These are phyloP conservation scores for Auanema freiburgensis DNA, from an alignment of 2,888 invertebrate species.

Conservation along the genomic window DNA sequence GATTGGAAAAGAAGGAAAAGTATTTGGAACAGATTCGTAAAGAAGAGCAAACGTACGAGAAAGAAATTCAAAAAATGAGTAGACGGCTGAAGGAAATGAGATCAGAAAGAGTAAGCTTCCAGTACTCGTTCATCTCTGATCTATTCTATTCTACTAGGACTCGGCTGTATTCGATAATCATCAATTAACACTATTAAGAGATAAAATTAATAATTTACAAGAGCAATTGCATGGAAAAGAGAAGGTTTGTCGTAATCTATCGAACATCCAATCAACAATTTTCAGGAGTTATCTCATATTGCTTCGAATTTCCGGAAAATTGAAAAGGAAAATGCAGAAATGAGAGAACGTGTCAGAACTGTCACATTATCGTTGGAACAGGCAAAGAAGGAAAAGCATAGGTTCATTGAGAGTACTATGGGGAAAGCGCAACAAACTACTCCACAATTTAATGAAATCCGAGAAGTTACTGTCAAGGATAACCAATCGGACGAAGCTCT, in stretches of 20 bases:
- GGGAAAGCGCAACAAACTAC: not conserved
- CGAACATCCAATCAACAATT: no score
- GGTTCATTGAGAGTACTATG: not conserved
- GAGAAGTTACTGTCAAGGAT: not conserved
- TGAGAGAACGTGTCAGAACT: not conserved
- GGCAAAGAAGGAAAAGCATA: not conserved
- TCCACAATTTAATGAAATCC: not conserved
- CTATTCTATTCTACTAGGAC: no score
- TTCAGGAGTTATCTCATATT: not conserved
- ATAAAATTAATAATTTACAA: no score
- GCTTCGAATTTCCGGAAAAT: not conserved
- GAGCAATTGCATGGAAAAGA: no score
- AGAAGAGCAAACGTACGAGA: not conserved
- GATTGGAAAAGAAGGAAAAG: slow-evolving; percentile 3
- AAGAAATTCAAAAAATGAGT: not conserved
- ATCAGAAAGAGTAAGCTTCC: no score
- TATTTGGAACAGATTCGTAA: not conserved
- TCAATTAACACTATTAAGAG: no score
- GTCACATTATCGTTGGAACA: slow-evolving; percentile 2
- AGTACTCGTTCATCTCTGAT: no score
- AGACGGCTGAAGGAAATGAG: not conserved
- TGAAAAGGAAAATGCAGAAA: not conserved
- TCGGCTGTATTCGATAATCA: no score
- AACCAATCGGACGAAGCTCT: slow-evolving; percentile 10
- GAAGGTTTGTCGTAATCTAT: not conserved